Evolutionary conservation across 2,113 vertebrate species (phyloP).

Genomic region (Hiodon tergisus): DNA sequence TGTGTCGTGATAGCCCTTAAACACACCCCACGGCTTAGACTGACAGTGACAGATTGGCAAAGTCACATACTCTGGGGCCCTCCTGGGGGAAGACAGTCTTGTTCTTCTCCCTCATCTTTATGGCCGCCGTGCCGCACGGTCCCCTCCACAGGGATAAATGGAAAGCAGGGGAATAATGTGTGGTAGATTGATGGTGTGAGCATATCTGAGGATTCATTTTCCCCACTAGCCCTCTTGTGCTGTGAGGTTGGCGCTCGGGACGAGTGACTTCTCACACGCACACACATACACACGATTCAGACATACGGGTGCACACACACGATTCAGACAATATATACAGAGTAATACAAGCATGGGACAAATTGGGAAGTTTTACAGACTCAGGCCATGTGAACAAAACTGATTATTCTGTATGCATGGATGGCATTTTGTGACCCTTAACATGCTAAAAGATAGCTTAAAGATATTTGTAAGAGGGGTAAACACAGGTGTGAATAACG

Average conservation of each 20-base stretch:
- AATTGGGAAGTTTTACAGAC: background rate
- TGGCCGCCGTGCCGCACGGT: too few relatives aligned
- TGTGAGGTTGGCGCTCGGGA: background rate
- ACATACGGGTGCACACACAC: background rate
- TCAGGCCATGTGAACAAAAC: background rate
- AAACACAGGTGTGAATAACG: background rate
- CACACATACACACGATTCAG: background rate
- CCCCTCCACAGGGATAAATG: background rate
- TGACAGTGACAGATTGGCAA: background rate
- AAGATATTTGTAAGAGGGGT: background rate
- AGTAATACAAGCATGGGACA: too few relatives aligned
- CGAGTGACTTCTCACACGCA: background rate
- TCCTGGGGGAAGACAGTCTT: background rate
- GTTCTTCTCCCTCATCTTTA: background rate
- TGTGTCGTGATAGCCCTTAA: background rate
- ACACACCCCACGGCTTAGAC: background rate
- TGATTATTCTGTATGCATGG: background rate
- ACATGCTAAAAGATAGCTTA: background rate
- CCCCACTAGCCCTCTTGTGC: background rate
- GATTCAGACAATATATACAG: background rate
- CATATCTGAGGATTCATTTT: background rate
- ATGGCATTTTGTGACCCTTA: background rate
- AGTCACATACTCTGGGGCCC: background rate
- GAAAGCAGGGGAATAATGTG: background rate
- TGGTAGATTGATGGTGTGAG: background rate